A percentile compares a stretch with the other conserved stretches of the same genome.
Conservation (phyloP, 2,113 vertebrate genomes). For the Petroica traversi region DNA sequence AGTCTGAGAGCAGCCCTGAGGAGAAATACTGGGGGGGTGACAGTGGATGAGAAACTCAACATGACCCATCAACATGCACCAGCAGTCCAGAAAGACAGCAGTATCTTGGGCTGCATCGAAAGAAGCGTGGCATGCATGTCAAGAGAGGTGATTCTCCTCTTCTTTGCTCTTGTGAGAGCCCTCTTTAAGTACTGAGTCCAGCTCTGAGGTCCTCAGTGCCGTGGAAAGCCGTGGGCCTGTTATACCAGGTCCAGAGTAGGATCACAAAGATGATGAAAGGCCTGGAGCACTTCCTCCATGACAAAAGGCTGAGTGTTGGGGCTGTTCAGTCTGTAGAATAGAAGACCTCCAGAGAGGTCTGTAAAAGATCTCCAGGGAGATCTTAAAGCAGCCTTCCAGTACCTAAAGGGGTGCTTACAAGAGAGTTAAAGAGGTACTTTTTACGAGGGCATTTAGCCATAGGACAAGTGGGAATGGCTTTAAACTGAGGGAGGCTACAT, state of each 20-base stretch:
- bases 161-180: neutral
- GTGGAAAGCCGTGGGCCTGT: neutral
- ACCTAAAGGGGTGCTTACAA: neutral
- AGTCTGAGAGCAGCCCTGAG: neutral
- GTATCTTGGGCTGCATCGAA: neutral
- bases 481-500: neutral
- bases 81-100: neutral
- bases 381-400: neutral
- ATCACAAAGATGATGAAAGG: neutral
- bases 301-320: neutral
- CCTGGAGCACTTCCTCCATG: neutral
- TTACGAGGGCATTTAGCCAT: neutral
- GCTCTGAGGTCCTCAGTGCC: neutral
- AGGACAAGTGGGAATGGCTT: neutral
- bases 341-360: neutral
- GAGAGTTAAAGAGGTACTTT: neutral
- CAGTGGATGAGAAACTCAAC: neutral
- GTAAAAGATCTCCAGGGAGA: neutral
- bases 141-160: neutral
- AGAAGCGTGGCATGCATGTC: neutral
- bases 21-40: neutral
- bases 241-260: neutral
- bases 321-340: neutral
- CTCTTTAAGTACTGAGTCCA: neutral
- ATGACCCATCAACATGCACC: fast-evolving